Evolutionary conservation across 2,888 invertebrate species (phyloP).

Genomic region (Ennomos erosarius): DNA sequence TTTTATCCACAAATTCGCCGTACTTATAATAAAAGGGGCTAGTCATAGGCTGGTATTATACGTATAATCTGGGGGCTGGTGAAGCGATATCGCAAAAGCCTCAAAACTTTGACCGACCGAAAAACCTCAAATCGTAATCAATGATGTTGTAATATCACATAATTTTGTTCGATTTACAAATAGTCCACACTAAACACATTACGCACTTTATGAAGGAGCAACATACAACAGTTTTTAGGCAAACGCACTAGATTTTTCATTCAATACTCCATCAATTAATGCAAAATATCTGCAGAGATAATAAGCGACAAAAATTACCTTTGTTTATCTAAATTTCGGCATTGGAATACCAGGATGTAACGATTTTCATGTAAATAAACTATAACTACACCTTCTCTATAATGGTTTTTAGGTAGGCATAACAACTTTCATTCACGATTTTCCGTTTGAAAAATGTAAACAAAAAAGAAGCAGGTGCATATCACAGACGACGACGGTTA

Average conservation of each 20-base stretch:
- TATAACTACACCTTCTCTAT: conserved; percentile 25
- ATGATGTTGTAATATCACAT: not conserved
- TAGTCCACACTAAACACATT: not conserved
- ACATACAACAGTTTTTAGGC: not conserved
- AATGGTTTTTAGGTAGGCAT: conserved; percentile 17
- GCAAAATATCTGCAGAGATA: not conserved
- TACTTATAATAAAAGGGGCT: too few relatives aligned
- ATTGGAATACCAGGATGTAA: conserved; percentile 15
- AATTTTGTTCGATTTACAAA: not conserved
- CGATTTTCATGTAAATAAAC: not conserved
- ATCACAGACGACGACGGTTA: conserved; percentile 55
- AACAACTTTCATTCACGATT: conserved; percentile 63
- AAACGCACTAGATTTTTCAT: conserved; percentile 12
- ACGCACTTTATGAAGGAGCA: not conserved
- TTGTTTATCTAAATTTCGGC: conserved; percentile 19
- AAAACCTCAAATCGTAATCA: too few relatives aligned
- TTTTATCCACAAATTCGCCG: too few relatives aligned
- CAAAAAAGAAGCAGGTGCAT: conserved; percentile 72
- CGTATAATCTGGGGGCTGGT: too few relatives aligned
- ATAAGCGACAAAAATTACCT: conserved; percentile 28
- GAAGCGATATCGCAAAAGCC: too few relatives aligned
- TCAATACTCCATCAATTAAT: conserved; percentile 7
- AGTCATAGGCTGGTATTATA: too few relatives aligned
- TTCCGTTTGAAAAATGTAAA: conserved; percentile 59
- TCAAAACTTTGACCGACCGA: too few relatives aligned